phyloP scores from a whole-genome alignment of 2,113 vertebrate species.

The Mormyrus lacerda region DNA sequence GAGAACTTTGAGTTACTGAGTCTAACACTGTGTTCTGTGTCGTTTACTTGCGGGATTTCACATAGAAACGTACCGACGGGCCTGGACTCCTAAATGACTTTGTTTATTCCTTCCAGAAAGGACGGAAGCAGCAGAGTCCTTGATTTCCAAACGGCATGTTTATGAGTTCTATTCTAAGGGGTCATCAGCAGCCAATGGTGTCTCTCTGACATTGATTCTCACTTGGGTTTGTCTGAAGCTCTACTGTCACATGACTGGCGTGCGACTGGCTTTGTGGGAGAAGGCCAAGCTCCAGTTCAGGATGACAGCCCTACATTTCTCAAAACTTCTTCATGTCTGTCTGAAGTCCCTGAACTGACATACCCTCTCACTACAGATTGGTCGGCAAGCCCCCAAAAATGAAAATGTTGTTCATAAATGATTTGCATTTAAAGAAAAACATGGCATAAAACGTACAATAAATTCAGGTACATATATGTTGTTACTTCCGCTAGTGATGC shows the following conservation, averaged over 20 bases:
- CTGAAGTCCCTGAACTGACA: not conserved
- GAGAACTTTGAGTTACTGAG: not conserved
- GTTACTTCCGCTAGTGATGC: not conserved
- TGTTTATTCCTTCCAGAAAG: not conserved
- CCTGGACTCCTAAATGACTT: not conserved
- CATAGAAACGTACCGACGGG: not conserved
- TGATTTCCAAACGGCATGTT: constrained; percentile 10
- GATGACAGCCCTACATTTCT: not conserved
- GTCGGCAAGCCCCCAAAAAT: not conserved
- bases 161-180: not conserved
- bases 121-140: not conserved
- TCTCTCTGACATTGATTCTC: not conserved
- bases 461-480: constrained; percentile 3
- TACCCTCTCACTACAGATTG: not conserved
- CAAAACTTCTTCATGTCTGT: not conserved
- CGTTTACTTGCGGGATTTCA: not conserved
- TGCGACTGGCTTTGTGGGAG: not conserved
- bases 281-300: not conserved
- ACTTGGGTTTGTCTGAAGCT: not conserved
- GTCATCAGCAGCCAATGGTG: not conserved
- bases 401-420: not conserved
- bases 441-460: not conserved
- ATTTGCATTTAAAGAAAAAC: not conserved
- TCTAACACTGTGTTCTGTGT: not conserved
- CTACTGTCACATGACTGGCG: not conserved